Conservation (phyloP, 1,140 invertebrate genomes). For the Heliothis subflexa region DNA sequence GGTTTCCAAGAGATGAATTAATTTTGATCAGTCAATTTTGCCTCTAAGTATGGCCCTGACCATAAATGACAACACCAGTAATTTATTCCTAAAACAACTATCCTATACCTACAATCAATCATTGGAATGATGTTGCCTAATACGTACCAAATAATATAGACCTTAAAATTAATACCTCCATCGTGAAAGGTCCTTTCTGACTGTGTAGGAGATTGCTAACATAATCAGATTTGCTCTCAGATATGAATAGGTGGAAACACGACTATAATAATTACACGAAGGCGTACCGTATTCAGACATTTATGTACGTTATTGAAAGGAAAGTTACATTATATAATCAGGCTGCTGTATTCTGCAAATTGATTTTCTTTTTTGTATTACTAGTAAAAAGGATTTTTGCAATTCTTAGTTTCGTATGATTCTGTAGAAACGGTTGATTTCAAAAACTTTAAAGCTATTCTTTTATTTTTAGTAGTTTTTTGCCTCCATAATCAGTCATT, state of each 20-base stretch:
- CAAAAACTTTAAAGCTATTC: too few relatives aligned
- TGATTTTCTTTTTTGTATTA: neutral
- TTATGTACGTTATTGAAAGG: conserved; percentile 3
- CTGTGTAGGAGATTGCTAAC: neutral
- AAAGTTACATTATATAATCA: neutral
- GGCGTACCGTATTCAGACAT: conserved; percentile 3
- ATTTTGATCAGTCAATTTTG: too few relatives aligned
- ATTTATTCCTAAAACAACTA: too few relatives aligned
- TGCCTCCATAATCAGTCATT: too few relatives aligned
- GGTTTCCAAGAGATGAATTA: too few relatives aligned
- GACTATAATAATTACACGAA: conserved; percentile 8
- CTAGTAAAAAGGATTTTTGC: too few relatives aligned
- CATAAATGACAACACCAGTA: too few relatives aligned
- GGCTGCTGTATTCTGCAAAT: neutral
- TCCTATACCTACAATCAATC: neutral
- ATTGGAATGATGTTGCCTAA: neutral
- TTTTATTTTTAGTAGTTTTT: too few relatives aligned
- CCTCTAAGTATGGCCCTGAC: too few relatives aligned
- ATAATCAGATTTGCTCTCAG: conserved; percentile 31
- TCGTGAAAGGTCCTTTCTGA: neutral
- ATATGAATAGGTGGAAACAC: conserved; percentile 24
- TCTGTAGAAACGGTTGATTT: too few relatives aligned
- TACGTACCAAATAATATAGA: neutral
- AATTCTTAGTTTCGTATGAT: too few relatives aligned
- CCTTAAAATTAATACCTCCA: neutral